phyloP scores from a whole-genome alignment of 2,113 vertebrate species.

The Melierax canorus region DNA sequence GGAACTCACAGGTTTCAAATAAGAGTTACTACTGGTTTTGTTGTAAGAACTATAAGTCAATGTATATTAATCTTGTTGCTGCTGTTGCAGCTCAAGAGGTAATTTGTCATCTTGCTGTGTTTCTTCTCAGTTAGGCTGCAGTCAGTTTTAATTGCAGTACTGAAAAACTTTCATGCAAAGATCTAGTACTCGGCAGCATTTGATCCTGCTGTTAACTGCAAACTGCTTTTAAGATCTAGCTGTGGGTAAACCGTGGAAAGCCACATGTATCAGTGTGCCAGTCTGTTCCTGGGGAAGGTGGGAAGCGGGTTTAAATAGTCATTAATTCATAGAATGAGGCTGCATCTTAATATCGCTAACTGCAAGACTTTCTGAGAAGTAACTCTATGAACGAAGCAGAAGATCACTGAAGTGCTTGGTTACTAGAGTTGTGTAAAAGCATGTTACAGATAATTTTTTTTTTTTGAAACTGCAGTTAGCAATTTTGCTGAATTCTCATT shows the following conservation, averaged over 20 bases:
- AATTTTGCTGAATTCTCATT: not conserved
- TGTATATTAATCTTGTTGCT: not conserved
- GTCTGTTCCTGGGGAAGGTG: not conserved
- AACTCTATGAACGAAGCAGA: not conserved
- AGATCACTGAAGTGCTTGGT: not conserved
- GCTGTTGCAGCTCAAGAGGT: not conserved
- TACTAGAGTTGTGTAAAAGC: not conserved
- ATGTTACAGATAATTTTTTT: rapidly evolving
- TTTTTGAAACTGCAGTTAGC: not conserved
- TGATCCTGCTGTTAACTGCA: not conserved
- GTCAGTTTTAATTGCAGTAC: not conserved
- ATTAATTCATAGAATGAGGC: not conserved
- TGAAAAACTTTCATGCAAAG: not conserved
- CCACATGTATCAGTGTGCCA: not conserved
- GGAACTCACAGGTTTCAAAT: not conserved
- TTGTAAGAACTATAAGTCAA: not conserved
- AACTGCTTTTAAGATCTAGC: not conserved
- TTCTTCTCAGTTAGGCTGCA: not conserved
- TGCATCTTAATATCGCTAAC: not conserved
- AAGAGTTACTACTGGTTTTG: not conserved
- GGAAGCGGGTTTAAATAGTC: not conserved
- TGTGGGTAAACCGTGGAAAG: not conserved
- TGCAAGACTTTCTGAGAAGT: not conserved
- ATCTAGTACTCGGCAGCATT: not conserved
- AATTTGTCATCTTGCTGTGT: not conserved